These are phyloP conservation scores for Hemicordylus capensis DNA, from an alignment of 2,113 vertebrate genomes.

Conservation along the genomic window DNA sequence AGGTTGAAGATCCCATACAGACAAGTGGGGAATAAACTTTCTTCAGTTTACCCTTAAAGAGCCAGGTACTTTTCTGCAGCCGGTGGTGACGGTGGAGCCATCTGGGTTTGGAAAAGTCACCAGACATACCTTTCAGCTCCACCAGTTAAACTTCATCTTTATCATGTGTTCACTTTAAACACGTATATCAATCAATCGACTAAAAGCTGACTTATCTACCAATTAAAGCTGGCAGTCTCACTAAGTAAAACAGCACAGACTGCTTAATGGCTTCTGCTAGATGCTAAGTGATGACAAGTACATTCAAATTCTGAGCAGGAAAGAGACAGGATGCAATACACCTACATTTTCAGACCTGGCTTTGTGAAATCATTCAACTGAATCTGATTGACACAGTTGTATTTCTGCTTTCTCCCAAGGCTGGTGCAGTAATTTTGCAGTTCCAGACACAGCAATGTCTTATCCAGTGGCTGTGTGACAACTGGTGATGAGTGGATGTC, in stretches of 20 bases:
- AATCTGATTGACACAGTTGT: background rate
- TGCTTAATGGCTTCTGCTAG: background rate
- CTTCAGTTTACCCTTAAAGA: no score
- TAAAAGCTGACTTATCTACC: background rate
- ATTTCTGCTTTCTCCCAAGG: background rate
- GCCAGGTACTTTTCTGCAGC: no score
- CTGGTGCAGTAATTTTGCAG: background rate
- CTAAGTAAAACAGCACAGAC: background rate
- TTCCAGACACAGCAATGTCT: conserved; percentile 10
- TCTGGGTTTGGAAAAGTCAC: no score
- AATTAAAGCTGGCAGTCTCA: background rate
- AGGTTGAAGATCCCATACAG: no score
- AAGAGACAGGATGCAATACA: background rate
- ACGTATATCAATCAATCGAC: background rate
- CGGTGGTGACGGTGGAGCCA: no score
- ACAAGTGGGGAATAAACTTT: no score
- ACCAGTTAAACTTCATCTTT: background rate
- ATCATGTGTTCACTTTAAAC: background rate
- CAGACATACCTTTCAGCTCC: background rate
- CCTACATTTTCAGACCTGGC: accelerated
- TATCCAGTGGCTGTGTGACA: background rate
- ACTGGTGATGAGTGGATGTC: no score
- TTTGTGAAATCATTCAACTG: accelerated
- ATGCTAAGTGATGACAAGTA: background rate
- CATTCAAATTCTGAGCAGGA: background rate